Evolutionary conservation across 2,888 invertebrate genomes (phyloP).

Genomic region (Tenthredo scrophulariae): DNA sequence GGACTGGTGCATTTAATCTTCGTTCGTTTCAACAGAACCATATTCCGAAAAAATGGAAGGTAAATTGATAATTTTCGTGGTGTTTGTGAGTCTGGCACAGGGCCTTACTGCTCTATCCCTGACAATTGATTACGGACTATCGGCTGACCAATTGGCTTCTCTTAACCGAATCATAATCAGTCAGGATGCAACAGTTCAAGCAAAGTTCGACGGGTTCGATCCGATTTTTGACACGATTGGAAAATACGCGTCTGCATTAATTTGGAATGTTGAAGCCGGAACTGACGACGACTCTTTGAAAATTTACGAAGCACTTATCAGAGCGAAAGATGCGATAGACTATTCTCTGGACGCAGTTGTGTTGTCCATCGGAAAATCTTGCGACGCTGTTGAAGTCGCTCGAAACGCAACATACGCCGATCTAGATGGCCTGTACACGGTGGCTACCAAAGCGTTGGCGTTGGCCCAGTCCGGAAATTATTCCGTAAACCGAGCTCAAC

Average conservation of each 20-base stretch:
- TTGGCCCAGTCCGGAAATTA: not conserved
- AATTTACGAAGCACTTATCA: not conserved
- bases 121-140: not conserved
- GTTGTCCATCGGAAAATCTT: not conserved
- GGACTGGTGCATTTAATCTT: not conserved
- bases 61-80: not conserved
- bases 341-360: not conserved
- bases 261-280: not conserved
- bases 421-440: not conserved
- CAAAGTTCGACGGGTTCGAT: not conserved
- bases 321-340: not conserved
- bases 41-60: not conserved
- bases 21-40: not conserved
- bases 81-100: not conserved
- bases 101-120: not conserved
- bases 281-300: not conserved
- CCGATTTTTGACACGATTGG: not conserved
- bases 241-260: not conserved
- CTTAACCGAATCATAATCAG: not conserved
- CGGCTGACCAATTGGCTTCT: not conserved
- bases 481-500: not conserved
- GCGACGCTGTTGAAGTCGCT: not conserved
- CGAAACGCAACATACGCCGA: not conserved
- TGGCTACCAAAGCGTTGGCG: not conserved
- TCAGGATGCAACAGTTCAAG: not conserved